Evolutionary conservation across 2,797 vertebrate species (phyloP), one percentile per base, ranked within the genome.

Genomic region (Lagodon rhomboides): DNA sequence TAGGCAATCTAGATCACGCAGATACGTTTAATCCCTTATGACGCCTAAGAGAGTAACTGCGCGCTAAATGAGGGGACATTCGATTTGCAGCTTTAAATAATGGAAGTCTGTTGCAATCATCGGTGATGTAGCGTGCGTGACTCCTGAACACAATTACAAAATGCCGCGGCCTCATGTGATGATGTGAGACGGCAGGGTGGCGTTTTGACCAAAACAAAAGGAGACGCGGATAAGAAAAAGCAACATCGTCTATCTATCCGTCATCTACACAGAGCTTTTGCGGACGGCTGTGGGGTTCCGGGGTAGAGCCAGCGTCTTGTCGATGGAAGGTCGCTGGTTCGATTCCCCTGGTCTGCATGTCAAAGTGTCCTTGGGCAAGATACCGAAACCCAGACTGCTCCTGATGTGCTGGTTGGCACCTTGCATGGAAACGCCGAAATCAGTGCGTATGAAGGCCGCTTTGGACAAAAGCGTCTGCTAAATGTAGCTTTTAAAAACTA

Each of bases 1-100:
- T 72, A 92, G 87, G 90, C 88, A 94, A 38, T 91, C 0, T 38
- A 47, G 66, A 68, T 68, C 1, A 1, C 13, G 63, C 22, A 23
- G 53, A 95, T 94, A 93, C 88, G 89, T 92, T 92, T 94, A 90
- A 95, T 87, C 94, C 89, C 91, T 91, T 90, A 89, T 94, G 56
- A 73, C 47, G 46, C 23, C 44, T 43, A 5, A 60, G 73, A 34
- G 38, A 23, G 41, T 59, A 63, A 77, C 68, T 80, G 58, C 49
- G 27, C 7, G 43, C 9, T 22, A 76, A 63, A 50, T 27, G 25
- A 34, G 25, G 15, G 30, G 50, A 22, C n/a, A 51, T 59, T 73
- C 43, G 34, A 54, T 62, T 79, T 59, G 68, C 34, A 72, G 56
- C 38, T 63, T n/a, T 6, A 76, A 49, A 70, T 68, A 73, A 68